phyloP scores from a whole-genome alignment of 2,888 invertebrate genomes.

The Harmothoe impar region DNA sequence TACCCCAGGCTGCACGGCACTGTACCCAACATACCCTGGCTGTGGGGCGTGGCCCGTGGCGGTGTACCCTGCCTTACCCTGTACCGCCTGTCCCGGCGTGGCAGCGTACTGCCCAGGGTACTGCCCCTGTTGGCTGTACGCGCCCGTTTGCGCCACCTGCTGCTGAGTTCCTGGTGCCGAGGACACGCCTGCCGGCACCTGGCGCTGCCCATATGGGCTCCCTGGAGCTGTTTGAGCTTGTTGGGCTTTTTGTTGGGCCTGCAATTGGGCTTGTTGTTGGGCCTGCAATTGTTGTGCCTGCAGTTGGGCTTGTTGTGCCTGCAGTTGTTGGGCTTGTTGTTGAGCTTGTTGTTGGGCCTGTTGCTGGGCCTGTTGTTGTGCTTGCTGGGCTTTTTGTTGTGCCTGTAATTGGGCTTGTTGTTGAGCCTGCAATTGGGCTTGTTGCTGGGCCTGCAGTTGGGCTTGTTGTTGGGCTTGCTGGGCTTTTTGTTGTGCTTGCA shows the following conservation, averaged over 20 bases:
- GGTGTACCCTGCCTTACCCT: not conserved
- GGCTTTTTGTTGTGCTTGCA: too few relatives aligned
- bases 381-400: too few relatives aligned
- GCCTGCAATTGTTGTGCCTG: not conserved
- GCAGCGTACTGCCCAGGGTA: not conserved
- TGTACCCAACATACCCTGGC: constrained; percentile 46
- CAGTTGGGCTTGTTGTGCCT: not conserved
- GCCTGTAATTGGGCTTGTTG: too few relatives aligned
- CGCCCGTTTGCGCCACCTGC: not conserved
- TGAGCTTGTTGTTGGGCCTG: too few relatives aligned
- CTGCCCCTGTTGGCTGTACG: not conserved
- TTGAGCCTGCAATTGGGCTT: too few relatives aligned
- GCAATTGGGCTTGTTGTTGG: too few relatives aligned
- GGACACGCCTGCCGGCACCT: not conserved
- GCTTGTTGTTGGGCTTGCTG: not conserved
- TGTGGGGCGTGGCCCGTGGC: constrained; percentile 15
- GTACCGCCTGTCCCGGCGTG: not conserved
- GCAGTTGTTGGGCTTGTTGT: constrained; percentile 14
- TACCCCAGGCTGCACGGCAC: not conserved
- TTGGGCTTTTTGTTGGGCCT: too few relatives aligned
- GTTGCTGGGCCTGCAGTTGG: too few relatives aligned
- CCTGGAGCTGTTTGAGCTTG: not conserved
- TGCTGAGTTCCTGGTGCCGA: not conserved
- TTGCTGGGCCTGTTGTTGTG: too few relatives aligned
- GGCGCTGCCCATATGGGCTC: not conserved